A percentile compares a stretch with the other conserved stretches of the same genome.
Conservation (phyloP, 2,113 vertebrate species). For the Eleginops maclovinus region DNA sequence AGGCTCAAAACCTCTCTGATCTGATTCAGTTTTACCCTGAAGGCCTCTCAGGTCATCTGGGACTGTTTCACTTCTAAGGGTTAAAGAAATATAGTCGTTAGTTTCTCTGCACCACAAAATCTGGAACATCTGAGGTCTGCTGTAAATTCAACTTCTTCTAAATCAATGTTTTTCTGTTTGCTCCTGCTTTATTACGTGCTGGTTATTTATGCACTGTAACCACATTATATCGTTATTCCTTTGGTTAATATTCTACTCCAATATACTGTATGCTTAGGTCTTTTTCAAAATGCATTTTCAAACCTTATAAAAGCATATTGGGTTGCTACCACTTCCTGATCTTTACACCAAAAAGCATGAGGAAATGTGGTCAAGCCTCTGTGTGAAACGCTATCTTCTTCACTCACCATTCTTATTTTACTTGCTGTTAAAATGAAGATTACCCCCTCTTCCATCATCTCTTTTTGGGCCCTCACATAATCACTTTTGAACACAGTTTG, state of each 20-base stretch:
- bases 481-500: constrained; percentile 22
- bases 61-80: constrained; percentile 21
- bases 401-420: constrained; percentile 24
- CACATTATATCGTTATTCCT: not conserved
- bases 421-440: constrained; percentile 29
- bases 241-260: not conserved
- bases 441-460: constrained; percentile 13
- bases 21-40: not conserved
- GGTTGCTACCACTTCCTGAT: not conserved
- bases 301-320: not conserved
- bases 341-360: not conserved
- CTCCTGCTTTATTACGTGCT: constrained; percentile 8
- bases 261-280: not conserved
- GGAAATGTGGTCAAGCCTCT: not conserved
- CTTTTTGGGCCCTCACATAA: not conserved
- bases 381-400: constrained; percentile 9
- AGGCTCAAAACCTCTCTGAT: constrained; percentile 10
- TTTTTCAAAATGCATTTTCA: not conserved
- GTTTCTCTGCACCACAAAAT: constrained; percentile 18
- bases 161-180: constrained; percentile 25
- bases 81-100: constrained; percentile 22
- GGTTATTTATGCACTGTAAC: constrained; percentile 8
- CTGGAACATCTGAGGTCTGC: constrained; percentile 26
- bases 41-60: constrained; percentile 22
- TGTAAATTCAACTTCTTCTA: not conserved